Evolutionary conservation across 2,113 vertebrate genomes (phyloP), one percentile per base, ranked within the genome.

Genomic region (Epinephelus lanceolatus): DNA sequence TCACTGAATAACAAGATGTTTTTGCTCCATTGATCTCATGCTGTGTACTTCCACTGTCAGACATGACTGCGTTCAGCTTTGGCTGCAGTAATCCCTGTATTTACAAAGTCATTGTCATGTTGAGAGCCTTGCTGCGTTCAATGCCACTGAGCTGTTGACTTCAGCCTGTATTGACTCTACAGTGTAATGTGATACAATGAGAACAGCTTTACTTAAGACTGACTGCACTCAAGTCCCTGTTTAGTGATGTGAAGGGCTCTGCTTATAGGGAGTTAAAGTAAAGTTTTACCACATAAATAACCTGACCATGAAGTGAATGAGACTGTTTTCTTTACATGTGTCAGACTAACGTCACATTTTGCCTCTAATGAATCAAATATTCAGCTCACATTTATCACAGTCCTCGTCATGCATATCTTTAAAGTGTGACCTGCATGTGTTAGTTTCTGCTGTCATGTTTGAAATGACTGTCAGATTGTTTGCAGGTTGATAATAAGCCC

Each of bases 41-140:
- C 81, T 83, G 75, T 82, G 78, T 80, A 57, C 82, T 76, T 83
- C 62, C 87, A 76, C 73, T 86, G 83, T 83, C 76, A 71, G 79
- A 89, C 77, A 65, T 76, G 82, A 53, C 65, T 72, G 85, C 81
- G 70, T 68, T 71, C 17, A 81, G 82, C 71, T 81, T 52, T 40
- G 23, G 79, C 80, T 76, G 62, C 60, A 76, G 47, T 87, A 86
- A 91, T 87, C 80, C 69, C 42, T 70, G 57, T 81, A 68, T 86
- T 80, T 74, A 87, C 82, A 86, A 78, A 89, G 79, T 63, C 72
- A 27, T 68, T 55, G 49, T 80, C 40, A 63, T 68, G 76, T 80
- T 75, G 57, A 76, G 57, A 87, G 83, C 66, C 47, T 66, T 78
- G 45, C 66, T 79, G 52, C 37, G 72, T 57, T 66, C 15, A 47